These are phyloP conservation scores for Tetanocera ferruginea DNA, from an alignment of 2,888 invertebrate species.

Conservation along the genomic window DNA sequence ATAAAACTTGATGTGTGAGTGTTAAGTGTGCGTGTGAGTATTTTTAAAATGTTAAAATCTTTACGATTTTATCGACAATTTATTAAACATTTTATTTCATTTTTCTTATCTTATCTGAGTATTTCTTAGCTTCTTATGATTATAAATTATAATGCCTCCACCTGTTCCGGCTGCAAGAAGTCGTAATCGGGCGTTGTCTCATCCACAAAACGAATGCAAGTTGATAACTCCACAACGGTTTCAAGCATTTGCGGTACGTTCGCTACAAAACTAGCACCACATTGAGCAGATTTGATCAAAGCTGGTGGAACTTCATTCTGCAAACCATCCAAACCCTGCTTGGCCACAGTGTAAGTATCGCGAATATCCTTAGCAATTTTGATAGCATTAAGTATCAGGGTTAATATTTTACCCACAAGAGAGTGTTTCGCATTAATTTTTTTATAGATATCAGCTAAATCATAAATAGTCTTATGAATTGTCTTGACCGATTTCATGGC, in stretches of 20 bases:
- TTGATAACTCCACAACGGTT: constrained; percentile 56
- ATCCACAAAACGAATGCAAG: constrained; percentile 55
- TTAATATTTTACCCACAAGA: constrained; percentile 58
- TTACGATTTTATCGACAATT: background rate
- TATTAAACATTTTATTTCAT: background rate
- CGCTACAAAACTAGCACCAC: constrained; percentile 51
- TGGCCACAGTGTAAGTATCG: constrained; percentile 54
- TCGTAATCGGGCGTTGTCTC: constrained; percentile 53
- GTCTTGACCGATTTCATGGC: constrained; percentile 56
- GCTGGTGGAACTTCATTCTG: constrained; percentile 56
- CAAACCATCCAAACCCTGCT: constrained; percentile 52
- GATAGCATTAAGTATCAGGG: constrained; percentile 54
- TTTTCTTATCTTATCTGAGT: background rate
- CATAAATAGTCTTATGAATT: constrained; percentile 52
- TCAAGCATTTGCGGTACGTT: constrained; percentile 58
- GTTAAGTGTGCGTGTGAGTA: no score
- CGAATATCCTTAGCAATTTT: constrained; percentile 54
- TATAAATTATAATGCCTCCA: background rate
- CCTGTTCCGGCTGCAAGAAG: constrained; percentile 55
- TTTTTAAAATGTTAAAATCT: no score
- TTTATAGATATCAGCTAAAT: constrained; percentile 59
- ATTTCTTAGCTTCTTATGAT: background rate
- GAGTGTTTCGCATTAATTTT: constrained; percentile 58
- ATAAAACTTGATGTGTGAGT: no score
- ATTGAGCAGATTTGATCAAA: constrained; percentile 45